These are phyloP conservation scores for Acanthurus lineatus DNA, from an alignment of 2,797 vertebrate genomes.

Conservation along the genomic window DNA sequence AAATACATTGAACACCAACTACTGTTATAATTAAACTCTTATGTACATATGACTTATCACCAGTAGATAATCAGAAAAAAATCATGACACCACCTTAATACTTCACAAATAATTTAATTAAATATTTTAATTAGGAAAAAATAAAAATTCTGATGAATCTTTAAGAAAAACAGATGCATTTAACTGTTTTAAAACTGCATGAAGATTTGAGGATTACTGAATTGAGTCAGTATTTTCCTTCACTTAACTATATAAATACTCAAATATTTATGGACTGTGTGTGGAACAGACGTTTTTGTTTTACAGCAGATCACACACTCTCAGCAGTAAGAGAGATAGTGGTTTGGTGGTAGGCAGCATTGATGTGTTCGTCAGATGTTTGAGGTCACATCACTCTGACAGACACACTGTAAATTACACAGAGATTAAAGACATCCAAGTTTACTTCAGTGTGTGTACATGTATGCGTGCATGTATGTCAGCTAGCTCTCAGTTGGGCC, in stretches of 20 bases:
- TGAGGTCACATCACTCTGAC: conserved; percentile 91
- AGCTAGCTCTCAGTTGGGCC: conserved; percentile 50
- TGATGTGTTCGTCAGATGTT: conserved; percentile 89
- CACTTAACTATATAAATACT: not conserved
- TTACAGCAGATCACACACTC: conserved; percentile 6
- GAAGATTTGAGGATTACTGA: not conserved
- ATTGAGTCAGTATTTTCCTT: not conserved
- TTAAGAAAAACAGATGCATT: not conserved
- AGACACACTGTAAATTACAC: conserved; percentile 91
- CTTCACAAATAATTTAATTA: not conserved
- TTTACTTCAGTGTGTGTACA: conserved; percentile 18
- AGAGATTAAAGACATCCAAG: conserved; percentile 54
- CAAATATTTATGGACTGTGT: not conserved
- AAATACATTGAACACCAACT: conserved; percentile 11
- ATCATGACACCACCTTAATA: not conserved
- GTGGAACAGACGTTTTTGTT: not conserved
- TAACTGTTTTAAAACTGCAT: not conserved
- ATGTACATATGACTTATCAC: not conserved
- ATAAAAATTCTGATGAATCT: no score
- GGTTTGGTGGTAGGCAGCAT: conserved; percentile 88
- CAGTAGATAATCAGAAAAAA: not conserved
- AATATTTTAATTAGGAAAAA: no score
- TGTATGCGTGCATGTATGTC: conserved; percentile 23
- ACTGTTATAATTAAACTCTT: not conserved
- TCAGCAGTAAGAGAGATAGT: not conserved